phyloP scores from a whole-genome alignment of 2,113 vertebrate genomes.

The Gorsachius goisagi region DNA sequence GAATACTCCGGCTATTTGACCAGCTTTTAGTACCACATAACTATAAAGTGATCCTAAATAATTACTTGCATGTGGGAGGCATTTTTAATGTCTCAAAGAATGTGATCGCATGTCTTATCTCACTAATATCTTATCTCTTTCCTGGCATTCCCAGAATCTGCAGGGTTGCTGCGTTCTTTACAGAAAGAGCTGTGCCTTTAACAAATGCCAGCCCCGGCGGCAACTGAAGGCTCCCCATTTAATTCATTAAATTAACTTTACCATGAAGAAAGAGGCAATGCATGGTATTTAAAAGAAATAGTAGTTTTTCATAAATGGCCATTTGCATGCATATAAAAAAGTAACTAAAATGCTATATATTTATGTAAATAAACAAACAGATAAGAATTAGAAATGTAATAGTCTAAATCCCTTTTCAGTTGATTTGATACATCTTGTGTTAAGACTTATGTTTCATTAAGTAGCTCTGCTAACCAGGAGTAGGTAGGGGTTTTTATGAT shows the following conservation, averaged over 20 bases:
- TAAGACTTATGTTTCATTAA: background rate
- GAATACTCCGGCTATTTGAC: background rate
- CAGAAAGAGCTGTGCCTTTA: background rate
- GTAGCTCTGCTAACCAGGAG: background rate
- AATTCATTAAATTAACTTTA: background rate
- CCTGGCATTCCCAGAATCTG: background rate
- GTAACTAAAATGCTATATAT: background rate
- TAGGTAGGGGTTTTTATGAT: background rate
- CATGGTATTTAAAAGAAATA: background rate
- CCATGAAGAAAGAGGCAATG: background rate
- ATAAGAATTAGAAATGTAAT: background rate
- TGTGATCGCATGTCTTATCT: background rate
- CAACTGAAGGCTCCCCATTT: background rate
- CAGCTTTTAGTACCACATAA: background rate
- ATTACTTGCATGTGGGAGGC: background rate
- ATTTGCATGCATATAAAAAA: background rate
- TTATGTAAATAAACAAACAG: background rate
- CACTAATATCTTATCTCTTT: background rate
- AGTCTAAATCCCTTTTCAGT: background rate
- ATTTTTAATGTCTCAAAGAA: background rate
- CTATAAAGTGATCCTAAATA: background rate
- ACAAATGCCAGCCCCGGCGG: background rate
- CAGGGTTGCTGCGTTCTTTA: background rate
- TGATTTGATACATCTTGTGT: background rate
- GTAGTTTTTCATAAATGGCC: background rate